Evolutionary conservation across 2,113 vertebrate genomes (phyloP).

Genomic region (Aplodontia rufa): DNA sequence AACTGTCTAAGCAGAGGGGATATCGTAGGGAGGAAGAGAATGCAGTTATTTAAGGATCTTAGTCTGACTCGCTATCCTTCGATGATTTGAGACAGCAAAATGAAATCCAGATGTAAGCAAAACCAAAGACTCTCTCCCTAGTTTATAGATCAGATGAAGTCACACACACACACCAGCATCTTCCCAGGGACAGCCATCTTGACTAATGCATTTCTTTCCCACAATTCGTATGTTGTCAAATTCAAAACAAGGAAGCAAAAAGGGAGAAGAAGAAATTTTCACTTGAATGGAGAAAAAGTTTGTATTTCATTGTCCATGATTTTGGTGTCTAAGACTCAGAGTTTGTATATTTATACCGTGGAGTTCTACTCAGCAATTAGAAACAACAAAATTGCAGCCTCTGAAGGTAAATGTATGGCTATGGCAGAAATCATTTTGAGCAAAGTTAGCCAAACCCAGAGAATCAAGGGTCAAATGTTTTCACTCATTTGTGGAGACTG

Average conservation of each 20-base stretch:
- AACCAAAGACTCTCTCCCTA: not conserved
- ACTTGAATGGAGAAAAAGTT: not conserved
- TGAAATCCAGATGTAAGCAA: not conserved
- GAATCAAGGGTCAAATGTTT: no score
- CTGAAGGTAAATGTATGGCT: no score
- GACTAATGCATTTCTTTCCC: not conserved
- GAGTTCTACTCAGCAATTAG: no score
- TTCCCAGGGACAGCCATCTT: not conserved
- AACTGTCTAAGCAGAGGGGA: not conserved
- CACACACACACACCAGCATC: not conserved
- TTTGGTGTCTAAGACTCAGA: not conserved
- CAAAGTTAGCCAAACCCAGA: no score
- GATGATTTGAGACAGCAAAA: not conserved
- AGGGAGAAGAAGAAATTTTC: not conserved
- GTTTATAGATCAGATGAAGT: not conserved
- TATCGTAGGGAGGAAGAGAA: not conserved
- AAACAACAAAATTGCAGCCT: no score
- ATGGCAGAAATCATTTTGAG: no score
- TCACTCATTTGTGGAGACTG: no score
- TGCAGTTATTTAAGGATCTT: not conserved
- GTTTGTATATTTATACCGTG: no score
- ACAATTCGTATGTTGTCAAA: not conserved
- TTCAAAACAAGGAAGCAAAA: not conserved
- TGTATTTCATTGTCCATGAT: not conserved
- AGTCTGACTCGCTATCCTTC: not conserved